phyloP scores from a whole-genome alignment of 1,140 invertebrate species.

The Calosoma granatense region DNA sequence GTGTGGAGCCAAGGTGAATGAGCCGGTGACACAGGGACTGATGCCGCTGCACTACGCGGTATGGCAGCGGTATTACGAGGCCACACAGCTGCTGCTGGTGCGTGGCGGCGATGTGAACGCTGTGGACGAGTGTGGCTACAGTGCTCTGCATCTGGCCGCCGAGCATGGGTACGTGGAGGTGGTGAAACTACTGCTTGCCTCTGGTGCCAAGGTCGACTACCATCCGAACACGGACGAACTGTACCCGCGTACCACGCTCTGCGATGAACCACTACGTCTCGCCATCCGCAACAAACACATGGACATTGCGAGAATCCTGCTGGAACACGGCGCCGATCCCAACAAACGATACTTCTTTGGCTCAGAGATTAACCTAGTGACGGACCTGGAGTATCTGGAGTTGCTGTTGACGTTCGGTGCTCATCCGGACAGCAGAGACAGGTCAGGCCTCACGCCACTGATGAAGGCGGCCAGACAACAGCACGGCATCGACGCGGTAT shows the following conservation, averaged over 20 bases:
- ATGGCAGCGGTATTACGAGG: slow-evolving; percentile 74
- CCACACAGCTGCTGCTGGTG: slow-evolving; percentile 63
- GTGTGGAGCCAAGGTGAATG: slow-evolving; percentile 74
- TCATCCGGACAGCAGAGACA: slow-evolving; percentile 72
- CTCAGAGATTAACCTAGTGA: slow-evolving; percentile 79
- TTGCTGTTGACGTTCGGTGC: slow-evolving; percentile 75
- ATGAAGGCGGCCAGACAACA: slow-evolving; percentile 77
- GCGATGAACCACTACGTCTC: slow-evolving; percentile 70
- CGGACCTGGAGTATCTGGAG: slow-evolving; percentile 71
- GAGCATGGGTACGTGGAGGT: slow-evolving; percentile 72
- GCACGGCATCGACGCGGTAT: slow-evolving; percentile 66
- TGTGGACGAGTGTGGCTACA: slow-evolving; percentile 82
- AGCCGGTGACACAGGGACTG: slow-evolving; percentile 67
- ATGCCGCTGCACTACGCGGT: slow-evolving; percentile 87
- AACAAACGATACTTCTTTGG: slow-evolving; percentile 83
- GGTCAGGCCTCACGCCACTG: slow-evolving; percentile 72
- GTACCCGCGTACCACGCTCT: slow-evolving; percentile 59
- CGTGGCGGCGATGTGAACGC: slow-evolving; percentile 74
- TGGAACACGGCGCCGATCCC: slow-evolving; percentile 62
- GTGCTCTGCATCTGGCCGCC: slow-evolving; percentile 75
- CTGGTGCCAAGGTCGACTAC: slow-evolving; percentile 72
- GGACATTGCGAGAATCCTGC: slow-evolving; percentile 54
- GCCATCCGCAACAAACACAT: slow-evolving; percentile 80
- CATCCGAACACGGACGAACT: slow-evolving; percentile 55
- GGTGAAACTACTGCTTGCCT: slow-evolving; percentile 62